These are phyloP conservation scores for Hoplodrina blanda DNA, from an alignment of 2,888 invertebrate species.

Conservation along the genomic window DNA sequence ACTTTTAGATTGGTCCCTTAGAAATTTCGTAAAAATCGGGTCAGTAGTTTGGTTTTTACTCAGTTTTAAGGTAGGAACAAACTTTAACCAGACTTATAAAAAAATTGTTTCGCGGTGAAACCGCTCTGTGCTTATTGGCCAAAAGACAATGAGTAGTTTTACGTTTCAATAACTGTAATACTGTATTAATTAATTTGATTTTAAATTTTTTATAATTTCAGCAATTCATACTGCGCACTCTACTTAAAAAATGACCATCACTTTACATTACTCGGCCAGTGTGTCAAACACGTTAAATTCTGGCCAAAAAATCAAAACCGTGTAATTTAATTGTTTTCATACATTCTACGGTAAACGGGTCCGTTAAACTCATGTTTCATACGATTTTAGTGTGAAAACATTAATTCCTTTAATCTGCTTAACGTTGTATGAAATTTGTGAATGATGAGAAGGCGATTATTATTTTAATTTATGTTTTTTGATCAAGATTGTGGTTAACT, in stretches of 20 bases:
- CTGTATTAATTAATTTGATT: too few relatives aligned
- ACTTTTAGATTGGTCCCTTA: too few relatives aligned
- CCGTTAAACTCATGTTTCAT: constrained; percentile 38
- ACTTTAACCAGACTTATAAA: too few relatives aligned
- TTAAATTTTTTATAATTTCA: not conserved
- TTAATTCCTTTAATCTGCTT: constrained; percentile 40
- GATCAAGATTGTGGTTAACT: constrained; percentile 17
- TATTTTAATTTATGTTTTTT: constrained; percentile 31
- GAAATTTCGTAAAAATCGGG: too few relatives aligned
- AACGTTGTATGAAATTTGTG: constrained; percentile 34
- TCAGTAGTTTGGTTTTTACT: too few relatives aligned
- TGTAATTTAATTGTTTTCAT: constrained; percentile 59
- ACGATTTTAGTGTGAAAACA: constrained; percentile 49
- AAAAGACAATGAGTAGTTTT: too few relatives aligned
- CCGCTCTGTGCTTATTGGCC: too few relatives aligned
- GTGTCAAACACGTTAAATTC: constrained; percentile 33
- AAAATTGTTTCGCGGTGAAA: too few relatives aligned
- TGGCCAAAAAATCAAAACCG: constrained; percentile 53
- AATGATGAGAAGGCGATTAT: constrained; percentile 4
- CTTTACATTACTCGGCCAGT: constrained; percentile 56
- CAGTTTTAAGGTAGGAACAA: too few relatives aligned
- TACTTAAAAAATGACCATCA: constrained; percentile 1
- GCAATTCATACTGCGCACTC: not conserved
- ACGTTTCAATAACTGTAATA: too few relatives aligned
- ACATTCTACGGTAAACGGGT: constrained; percentile 45